Conservation (phyloP, 2,888 invertebrate species). For the Oligia fasciuncula region DNA sequence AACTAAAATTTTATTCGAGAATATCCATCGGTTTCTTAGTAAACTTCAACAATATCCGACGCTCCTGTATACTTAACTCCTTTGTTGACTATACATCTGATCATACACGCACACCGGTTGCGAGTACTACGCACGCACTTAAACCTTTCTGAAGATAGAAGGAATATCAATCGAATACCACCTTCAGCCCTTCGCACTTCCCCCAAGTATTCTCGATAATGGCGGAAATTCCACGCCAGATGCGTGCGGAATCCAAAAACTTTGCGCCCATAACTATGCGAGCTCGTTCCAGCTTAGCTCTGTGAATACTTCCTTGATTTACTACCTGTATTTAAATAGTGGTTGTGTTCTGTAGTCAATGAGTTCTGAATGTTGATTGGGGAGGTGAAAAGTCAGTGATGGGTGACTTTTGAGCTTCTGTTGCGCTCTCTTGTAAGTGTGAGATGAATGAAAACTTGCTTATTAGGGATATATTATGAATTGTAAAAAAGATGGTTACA, state of each 20-base stretch:
- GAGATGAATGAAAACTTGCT: not conserved
- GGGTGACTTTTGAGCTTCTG: not conserved
- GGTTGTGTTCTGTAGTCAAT: not conserved
- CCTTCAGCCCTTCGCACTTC: slow-evolving; percentile 39
- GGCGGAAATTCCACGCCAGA: slow-evolving; percentile 59
- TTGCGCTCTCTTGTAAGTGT: not conserved
- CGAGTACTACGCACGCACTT: not conserved
- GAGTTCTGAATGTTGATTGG: not conserved
- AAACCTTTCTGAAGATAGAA: not conserved
- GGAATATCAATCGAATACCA: slow-evolving; percentile 33
- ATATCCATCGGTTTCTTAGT: no score
- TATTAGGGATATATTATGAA: no score
- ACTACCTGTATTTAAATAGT: slow-evolving; percentile 36
- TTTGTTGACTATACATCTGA: no score
- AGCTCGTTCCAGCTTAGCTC: slow-evolving; percentile 24
- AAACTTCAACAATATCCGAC: no score
- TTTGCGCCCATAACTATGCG: slow-evolving; percentile 55
- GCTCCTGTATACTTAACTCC: no score
- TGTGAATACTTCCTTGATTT: slow-evolving; percentile 42
- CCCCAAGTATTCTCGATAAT: slow-evolving; percentile 56
- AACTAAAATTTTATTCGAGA: no score
- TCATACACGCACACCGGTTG: not conserved
- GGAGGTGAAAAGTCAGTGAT: not conserved
- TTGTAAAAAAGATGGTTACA: no score
- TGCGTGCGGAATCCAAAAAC: slow-evolving; percentile 66